Conservation (phyloP, 2,888 invertebrate species). For the Augiades crinisus region DNA sequence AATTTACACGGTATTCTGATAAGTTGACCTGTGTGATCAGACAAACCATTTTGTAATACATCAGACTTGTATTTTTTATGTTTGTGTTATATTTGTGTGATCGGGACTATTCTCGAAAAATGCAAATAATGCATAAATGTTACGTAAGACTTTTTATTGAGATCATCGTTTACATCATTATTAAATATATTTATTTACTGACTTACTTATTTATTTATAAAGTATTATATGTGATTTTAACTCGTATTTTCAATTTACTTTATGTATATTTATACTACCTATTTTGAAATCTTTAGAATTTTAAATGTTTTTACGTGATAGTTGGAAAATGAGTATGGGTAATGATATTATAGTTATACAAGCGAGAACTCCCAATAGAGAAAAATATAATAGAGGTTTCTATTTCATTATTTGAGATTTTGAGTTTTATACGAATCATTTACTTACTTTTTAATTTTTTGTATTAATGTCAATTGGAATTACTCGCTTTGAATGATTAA, state of each 20-base stretch:
- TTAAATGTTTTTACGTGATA: neutral
- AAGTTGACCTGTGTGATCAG: no score
- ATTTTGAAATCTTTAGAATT: neutral
- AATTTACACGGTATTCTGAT: no score
- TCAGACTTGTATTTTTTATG: no score
- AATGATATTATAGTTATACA: constrained; percentile 16
- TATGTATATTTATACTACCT: constrained; percentile 2
- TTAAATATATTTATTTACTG: constrained; percentile 3
- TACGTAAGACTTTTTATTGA: no score
- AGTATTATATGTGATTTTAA: constrained; percentile 5
- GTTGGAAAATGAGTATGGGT: constrained; percentile 16
- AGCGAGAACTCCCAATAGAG: constrained; percentile 16
- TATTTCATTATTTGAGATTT: constrained; percentile 18
- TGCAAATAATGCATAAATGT: no score
- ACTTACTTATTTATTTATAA: neutral
- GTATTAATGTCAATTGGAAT: no score
- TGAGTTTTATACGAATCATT: constrained; percentile 3
- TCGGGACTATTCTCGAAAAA: no score
- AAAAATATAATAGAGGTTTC: constrained; percentile 19
- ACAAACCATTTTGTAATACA: no score
- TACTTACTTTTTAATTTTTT: constrained; percentile 10
- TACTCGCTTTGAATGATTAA: constrained; percentile 18
- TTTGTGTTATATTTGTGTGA: no score
- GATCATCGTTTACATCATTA: neutral
- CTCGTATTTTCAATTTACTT: constrained; percentile 7